Conservation (phyloP, 2,888 invertebrate species). For the Pilophorus perplexus region DNA sequence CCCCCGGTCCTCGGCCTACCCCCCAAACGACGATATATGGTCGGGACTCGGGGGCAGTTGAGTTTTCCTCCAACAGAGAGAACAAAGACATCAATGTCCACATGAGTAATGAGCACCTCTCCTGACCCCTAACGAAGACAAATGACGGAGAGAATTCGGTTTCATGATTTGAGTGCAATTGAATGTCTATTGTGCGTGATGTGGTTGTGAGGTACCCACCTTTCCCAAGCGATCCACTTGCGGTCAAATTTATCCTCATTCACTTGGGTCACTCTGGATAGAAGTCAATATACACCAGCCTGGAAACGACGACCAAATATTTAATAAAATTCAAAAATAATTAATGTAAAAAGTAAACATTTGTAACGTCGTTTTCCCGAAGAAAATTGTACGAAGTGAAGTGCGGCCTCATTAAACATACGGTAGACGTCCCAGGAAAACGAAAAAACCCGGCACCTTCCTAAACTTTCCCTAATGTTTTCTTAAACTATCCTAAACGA, state of each 20-base stretch:
- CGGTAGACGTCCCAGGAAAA: no score
- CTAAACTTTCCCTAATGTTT: conserved; percentile 3
- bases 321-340: no score
- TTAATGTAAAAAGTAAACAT: no score
- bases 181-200: background rate
- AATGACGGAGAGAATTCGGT: conserved; percentile 7
- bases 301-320: no score
- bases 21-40: conserved; percentile 35
- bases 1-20: background rate
- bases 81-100: conserved; percentile 33
- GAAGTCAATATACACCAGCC: no score
- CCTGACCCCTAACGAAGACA: conserved; percentile 21
- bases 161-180: conserved; percentile 34
- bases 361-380: no score
- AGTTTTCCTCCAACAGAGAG: background rate
- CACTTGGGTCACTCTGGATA: no score
- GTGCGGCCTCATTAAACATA: no score
- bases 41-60: conserved; percentile 6
- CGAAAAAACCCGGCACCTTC: background rate
- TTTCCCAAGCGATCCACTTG: no score
- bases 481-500: conserved; percentile 28
- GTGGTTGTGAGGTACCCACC: no score
- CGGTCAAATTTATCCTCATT: no score
- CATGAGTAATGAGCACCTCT: conserved; percentile 33
- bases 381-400: no score